Base-by-base conservation (phyloP, 2,797 vertebrate genomes). In the Lacerta viridis region DNA sequence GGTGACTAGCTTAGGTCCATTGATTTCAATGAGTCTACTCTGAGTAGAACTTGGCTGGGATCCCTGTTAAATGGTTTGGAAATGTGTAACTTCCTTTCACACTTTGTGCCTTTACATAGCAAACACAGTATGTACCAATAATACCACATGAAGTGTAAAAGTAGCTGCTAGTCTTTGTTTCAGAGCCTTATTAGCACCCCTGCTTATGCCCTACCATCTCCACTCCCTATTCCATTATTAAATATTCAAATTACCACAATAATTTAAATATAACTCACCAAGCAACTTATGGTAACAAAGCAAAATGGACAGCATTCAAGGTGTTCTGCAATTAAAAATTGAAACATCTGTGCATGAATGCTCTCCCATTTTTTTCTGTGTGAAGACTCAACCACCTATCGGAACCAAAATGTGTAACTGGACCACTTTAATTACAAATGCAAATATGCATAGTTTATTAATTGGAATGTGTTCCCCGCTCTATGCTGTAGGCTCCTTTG, bases 391-490 rank as follows among this genome's bases (percentile, higher is more conserved):
- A 75, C 7, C 23, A 39, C 36, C 6, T 46, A 74, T 10, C 25
- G 4, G 33, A 64, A 33, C 6, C 36, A 72, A 87, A 59, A 71
- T 50, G 72, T n/a, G 78, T 29, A 81, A 61, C 36, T 43, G 27
- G 8, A 27, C 33, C 39, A 81, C 3, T 20, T 87, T 64, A 81
- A 87, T 87, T 64, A 64, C 13, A 82, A 33, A 64, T 64, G 20
- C 27, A 81, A 33, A 27, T n/a, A 27, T 75, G n/a, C 61, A 43
- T 41, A 41, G 81, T 87, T n/a, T 74, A 25, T 81, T 80, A 74
- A 43, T 64, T 64, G 75, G n/a, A 43, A 10, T 83, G 74, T 66
- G 33, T 75, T 75, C n/a, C 29, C 39, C 29, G 66, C 29, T 82
- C 55, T 39, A 20, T 87, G 9, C 13, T 64, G 41, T 43, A 87